These are phyloP conservation scores for Watsonalla cultraria DNA, from an alignment of 2,888 invertebrate species.

Conservation along the genomic window DNA sequence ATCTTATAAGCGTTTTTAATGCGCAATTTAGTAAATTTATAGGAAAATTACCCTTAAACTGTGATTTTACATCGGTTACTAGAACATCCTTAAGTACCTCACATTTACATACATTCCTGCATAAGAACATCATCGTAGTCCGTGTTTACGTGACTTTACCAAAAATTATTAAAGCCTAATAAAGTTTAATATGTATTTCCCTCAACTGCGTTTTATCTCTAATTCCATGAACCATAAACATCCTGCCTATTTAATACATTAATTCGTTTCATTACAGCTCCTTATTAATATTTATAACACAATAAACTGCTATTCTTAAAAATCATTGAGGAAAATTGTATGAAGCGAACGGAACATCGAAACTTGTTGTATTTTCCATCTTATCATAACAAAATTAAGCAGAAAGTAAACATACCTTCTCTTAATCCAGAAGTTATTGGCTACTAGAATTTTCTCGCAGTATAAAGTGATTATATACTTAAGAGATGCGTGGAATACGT, in stretches of 20 bases:
- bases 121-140: too few species aligned
- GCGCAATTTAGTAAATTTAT: too few species aligned
- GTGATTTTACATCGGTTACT: too few species aligned
- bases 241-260: not conserved
- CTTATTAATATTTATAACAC: not conserved
- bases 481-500: slow-evolving; percentile 36
- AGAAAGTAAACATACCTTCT: too few species aligned
- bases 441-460: not conserved
- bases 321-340: too few species aligned
- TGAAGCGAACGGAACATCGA: too few species aligned
- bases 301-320: not conserved
- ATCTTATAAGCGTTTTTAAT: too few species aligned
- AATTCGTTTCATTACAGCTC: not conserved
- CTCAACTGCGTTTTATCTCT: not conserved
- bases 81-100: too few species aligned
- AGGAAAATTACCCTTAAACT: too few species aligned
- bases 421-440: not conserved
- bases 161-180: not conserved
- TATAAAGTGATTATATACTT: not conserved
- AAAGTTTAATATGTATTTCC: not conserved
- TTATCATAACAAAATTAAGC: too few species aligned
- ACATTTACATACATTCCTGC: too few species aligned
- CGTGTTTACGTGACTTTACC: not conserved
- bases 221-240: not conserved
- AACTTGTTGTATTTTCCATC: too few species aligned